Evolutionary conservation across 2,113 vertebrate species (phyloP).

Genomic region (Willisornis vidua): DNA sequence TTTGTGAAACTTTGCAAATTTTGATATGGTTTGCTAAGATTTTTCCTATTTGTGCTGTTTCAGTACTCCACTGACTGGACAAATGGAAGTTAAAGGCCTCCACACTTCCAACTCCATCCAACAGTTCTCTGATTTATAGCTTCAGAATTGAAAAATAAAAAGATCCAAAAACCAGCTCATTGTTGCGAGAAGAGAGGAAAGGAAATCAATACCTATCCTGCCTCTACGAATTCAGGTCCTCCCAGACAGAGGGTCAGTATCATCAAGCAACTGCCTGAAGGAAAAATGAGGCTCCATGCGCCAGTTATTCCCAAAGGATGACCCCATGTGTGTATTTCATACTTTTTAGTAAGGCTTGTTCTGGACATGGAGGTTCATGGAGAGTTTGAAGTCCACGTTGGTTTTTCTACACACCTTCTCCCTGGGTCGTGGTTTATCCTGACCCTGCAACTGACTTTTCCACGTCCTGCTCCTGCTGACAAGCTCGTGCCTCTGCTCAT

Average conservation of each 20-base stretch:
- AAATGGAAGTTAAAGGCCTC: not conserved
- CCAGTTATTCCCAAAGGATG: not conserved
- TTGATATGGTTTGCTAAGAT: not conserved
- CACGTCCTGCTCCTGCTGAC: not conserved
- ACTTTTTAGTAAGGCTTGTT: not conserved
- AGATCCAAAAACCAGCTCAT: not conserved
- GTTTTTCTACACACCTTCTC: not conserved
- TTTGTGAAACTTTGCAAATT: not conserved
- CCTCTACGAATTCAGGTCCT: not conserved
- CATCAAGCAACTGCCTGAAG: not conserved
- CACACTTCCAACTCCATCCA: not conserved
- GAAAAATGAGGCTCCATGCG: not conserved
- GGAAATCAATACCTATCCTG: not conserved
- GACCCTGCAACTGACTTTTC: not conserved
- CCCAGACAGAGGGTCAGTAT: not conserved
- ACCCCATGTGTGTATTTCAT: accelerated
- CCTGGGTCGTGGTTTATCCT: not conserved
- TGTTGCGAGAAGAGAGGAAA: not conserved
- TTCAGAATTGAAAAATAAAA: not conserved
- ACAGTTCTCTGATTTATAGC: not conserved
- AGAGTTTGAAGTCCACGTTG: not conserved
- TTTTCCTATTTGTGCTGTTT: not conserved
- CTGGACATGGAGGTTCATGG: not conserved
- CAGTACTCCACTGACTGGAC: not conserved
- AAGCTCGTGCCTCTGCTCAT: not conserved